phyloP scores from a whole-genome alignment of 23 tunicate genomes.

The Aplidium turbinatum region DNA sequence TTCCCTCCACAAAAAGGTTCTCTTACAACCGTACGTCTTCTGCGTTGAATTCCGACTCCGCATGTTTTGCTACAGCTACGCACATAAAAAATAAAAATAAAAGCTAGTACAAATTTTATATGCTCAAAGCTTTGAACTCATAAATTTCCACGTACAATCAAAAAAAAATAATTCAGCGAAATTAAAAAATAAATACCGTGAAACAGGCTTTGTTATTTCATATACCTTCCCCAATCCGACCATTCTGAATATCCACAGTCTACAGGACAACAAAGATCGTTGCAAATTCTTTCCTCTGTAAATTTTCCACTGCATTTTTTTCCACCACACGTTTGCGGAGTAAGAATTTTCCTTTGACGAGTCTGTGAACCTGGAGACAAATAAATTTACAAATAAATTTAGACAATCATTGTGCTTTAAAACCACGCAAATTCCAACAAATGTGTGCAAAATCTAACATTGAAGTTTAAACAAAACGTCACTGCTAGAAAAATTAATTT shows the following conservation, averaged over 20 bases:
- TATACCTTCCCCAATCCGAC: constrained; percentile 40
- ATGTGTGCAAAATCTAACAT: no score
- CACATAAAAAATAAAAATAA: background rate
- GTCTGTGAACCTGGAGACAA: no score
- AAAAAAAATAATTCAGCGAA: no score
- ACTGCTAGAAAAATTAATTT: no score
- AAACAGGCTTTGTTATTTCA: background rate
- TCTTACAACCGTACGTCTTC: constrained; percentile 3
- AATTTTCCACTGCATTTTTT: constrained; percentile 10
- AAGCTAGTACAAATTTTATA: background rate
- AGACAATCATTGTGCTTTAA: no score
- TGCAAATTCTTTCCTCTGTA: constrained; percentile 24
- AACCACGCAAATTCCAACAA: no score
- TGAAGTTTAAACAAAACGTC: no score
- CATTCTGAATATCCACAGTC: constrained; percentile 40
- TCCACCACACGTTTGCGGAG: constrained; percentile 53
- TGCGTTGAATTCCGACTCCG: constrained; percentile 31
- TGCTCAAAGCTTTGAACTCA: no score
- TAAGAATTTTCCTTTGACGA: no score
- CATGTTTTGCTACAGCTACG: constrained; percentile 32
- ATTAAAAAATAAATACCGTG: no score
- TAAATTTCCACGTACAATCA: no score
- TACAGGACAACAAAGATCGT: constrained; percentile 47
- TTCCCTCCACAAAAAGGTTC: constrained; percentile 7
- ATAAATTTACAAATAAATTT: no score